Base-by-base conservation (phyloP, 2,113 vertebrate genomes). In the Eptesicus fuscus region DNA sequence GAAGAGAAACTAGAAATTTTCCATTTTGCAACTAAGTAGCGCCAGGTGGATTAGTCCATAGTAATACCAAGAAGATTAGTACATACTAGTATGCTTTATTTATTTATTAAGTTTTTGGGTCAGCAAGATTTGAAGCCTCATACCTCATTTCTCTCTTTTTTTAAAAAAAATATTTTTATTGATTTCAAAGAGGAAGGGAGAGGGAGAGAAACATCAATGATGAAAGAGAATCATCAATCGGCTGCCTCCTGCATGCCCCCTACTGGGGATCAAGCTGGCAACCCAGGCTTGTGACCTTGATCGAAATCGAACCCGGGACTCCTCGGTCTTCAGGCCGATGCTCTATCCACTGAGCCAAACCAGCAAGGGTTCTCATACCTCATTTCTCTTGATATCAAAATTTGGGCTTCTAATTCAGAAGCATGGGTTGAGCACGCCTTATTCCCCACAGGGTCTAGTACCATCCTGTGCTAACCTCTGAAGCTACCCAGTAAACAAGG, bases 381-480 rank as follows among this genome's bases (percentile, higher is more conserved):
- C 32, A 44, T 90, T 96, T 91, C 30, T 79, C 23, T 89, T 79
- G 77, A 79, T 83, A 76, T 93, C 28, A 86, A 83, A 83, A 86
- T 69, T 61, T 42, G 16, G 20, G 20, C 17, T 93, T 90, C 25
- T 17, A 18, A 65, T 47, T 56, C 12, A 61, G 23, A 65, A 88
- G 49, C 49, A 28, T 47, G 65, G 28, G 35, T 37, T 42, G 18
- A 14, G 8, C 17, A n/a, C 42, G 0, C 1, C n/a, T 37, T 28
- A 37, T 86, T 22, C n/a, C 70, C 42, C 37, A 30, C 49, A 18
- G 5, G 12, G 2, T 49, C 8, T 35, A 11, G 18, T 42, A 37
- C 32, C 37, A 28, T 22, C 44, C 42, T 20, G 14, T 22, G 25
- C 32, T n/a, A 18, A 14, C 30, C 44, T 76, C 16, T 9, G 51